Percentiles rank a stretch among this genome's conserved stretches.
These are phyloP conservation scores for Drosophila kuntzei DNA, from an alignment of 2,888 invertebrate genomes.

Conservation along the genomic window DNA sequence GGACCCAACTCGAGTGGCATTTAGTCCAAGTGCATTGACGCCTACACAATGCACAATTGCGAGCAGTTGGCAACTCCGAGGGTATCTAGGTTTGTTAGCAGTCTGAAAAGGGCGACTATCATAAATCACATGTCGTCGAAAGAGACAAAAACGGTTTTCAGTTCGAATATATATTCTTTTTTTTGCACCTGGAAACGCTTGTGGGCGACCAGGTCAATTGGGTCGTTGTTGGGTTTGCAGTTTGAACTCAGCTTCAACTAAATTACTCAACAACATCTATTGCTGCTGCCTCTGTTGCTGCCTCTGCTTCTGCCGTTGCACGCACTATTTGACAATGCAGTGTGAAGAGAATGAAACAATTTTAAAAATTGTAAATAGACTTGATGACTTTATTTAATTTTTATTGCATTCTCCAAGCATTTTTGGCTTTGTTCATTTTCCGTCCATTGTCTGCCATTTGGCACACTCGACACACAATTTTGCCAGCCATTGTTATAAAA, in stretches of 20 bases:
- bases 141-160: conserved; percentile 7
- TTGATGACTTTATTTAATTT: conserved; percentile 81
- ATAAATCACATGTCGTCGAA: conserved; percentile 66
- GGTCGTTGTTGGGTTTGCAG: conserved; percentile 16
- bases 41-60: conserved; percentile 65
- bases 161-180: not conserved
- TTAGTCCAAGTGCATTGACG: conserved; percentile 62
- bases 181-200: conserved; percentile 73
- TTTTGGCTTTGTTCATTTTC: conserved; percentile 56
- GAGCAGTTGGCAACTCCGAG: conserved; percentile 55
- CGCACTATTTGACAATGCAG: conserved; percentile 73
- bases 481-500: conserved; percentile 48
- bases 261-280: conserved; percentile 72
- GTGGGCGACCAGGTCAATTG: conserved; percentile 63
- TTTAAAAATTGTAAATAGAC: conserved; percentile 74
- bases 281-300: conserved; percentile 32
- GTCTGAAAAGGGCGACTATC: conserved; percentile 50
- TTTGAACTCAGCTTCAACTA: conserved; percentile 37
- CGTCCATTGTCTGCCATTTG: conserved; percentile 59
- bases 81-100: conserved; percentile 6
- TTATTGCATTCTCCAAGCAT: conserved; percentile 71
- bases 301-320: conserved; percentile 39
- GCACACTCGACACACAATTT: conserved; percentile 60
- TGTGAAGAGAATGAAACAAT: conserved; percentile 57
- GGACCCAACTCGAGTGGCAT: conserved; percentile 62